Evolutionary conservation across 2,797 vertebrate species (phyloP), one percentile per base, ranked within the genome.

Genomic region (Amblyraja radiata): DNA sequence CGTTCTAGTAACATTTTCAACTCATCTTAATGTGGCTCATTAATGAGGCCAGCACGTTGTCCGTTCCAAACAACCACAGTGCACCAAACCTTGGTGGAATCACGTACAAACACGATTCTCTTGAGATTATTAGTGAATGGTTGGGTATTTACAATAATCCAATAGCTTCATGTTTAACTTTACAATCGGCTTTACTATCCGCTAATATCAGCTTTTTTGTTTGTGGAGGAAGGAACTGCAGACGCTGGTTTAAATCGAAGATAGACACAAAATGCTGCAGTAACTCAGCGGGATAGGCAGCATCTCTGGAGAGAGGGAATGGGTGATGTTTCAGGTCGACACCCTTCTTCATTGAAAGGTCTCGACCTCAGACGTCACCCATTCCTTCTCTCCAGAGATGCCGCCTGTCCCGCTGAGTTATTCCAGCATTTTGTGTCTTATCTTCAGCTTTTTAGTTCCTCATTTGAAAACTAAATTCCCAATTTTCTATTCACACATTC

Each of bases 21-120:
- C 86, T 93, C 77, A 93, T 93, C 83, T 28, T 84, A 13, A 63
- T 86, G 58, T n/a, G 58, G 5, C n/a, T 58, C 18, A 1, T 21
- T 23, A 39, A 80, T 2, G 54, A 81, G 39, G 80, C 80, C 39
- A 58, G 80, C 39, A 25, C 8, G 16, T 81, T 58, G 80, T 8
- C 39, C 39, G 2, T 93, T 65, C 36, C 93, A 94, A 46, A 77
- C 0, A 18, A 18, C 18, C 14, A 63, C 25, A n/a, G 1, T 88
- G 28, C 83, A 54, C 11, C 63, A 28, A 86, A 28, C 6, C 28
- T n/a, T 16, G 68, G 73, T 73, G 90, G 74, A 46, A 8, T 46
- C 68, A 39, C 21, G 18, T 94, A 46, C 93, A 73, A 61, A 90
- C 93, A 6, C 18, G 4, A 65, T 88, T 2, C 0, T 5, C 5